Evolutionary conservation across 2,888 invertebrate species (phyloP).

Genomic region (Drosophila nr. medialis): DNA sequence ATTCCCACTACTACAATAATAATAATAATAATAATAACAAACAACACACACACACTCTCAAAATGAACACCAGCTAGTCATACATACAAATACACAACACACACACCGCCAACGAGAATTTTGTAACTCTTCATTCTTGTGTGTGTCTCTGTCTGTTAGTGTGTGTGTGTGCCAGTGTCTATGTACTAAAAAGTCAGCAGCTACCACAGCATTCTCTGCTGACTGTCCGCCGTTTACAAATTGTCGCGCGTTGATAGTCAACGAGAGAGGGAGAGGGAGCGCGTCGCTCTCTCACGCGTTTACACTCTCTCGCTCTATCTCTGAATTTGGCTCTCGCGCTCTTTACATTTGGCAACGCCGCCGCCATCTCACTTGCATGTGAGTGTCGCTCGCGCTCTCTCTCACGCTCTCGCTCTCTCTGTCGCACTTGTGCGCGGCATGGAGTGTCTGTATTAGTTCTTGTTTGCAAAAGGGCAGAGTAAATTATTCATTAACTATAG

Average conservation of each 20-base stretch:
- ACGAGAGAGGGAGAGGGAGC: not conserved
- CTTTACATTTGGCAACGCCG: constrained; percentile 67
- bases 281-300: constrained; percentile 33
- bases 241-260: constrained; percentile 61
- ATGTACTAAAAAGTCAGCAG: constrained; percentile 72
- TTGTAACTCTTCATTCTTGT: constrained; percentile 59
- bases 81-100: constrained; percentile 11
- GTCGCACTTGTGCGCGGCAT: constrained; percentile 67
- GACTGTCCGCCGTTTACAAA: constrained; percentile 71
- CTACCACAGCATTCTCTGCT: constrained; percentile 56
- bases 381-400: constrained; percentile 53
- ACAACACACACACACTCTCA: constrained; percentile 29
- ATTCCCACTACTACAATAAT: constrained; percentile 3
- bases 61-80: constrained; percentile 12
- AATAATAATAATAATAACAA: constrained; percentile 9
- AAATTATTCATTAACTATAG: constrained; percentile 70
- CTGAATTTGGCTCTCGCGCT: constrained; percentile 51
- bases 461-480: constrained; percentile 72
- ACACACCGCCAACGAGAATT: constrained; percentile 35
- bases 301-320: constrained; percentile 23
- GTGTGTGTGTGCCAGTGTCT: constrained; percentile 1
- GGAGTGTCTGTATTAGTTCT: constrained; percentile 71
- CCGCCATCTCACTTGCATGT: constrained; percentile 68
- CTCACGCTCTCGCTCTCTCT: constrained; percentile 34
- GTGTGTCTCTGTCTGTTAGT: not conserved